These are phyloP conservation scores for Amazonetta brasiliensis DNA, from an alignment of 2,797 vertebrate genomes.

Conservation along the genomic window DNA sequence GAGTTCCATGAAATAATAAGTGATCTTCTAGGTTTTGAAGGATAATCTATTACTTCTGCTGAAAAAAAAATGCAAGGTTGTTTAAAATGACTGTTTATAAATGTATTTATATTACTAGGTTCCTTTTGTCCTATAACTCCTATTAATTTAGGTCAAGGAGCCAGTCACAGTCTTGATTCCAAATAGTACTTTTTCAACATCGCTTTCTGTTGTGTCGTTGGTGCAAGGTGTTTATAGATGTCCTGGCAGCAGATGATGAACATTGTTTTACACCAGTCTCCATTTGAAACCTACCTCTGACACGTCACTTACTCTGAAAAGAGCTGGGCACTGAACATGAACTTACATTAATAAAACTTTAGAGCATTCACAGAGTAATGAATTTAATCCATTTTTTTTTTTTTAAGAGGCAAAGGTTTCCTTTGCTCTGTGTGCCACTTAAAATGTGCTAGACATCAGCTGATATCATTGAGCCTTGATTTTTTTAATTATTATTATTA, in stretches of 20 bases:
- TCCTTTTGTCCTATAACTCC: neutral
- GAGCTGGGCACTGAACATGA: no score
- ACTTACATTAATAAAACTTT: accelerated
- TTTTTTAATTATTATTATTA: no score
- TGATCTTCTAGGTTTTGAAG: neutral
- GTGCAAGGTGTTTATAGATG: neutral
- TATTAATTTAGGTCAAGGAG: neutral
- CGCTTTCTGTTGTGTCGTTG: neutral
- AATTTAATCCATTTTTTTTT: neutral
- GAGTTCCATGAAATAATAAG: accelerated
- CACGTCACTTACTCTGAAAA: neutral
- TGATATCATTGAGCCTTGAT: neutral
- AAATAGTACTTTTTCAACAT: neutral
- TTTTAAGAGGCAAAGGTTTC: neutral
- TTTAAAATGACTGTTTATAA: neutral
- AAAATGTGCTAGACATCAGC: neutral
- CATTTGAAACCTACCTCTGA: neutral
- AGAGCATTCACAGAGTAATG: neutral
- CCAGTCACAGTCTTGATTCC: neutral
- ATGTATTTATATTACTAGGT: neutral
- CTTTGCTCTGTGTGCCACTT: neutral
- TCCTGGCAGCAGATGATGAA: neutral
- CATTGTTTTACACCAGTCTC: neutral
- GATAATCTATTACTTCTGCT: neutral
- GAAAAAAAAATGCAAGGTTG: neutral